These are phyloP conservation scores for Micropoecilia bifurca DNA, from an alignment of 2,797 vertebrate genomes.

Conservation along the genomic window DNA sequence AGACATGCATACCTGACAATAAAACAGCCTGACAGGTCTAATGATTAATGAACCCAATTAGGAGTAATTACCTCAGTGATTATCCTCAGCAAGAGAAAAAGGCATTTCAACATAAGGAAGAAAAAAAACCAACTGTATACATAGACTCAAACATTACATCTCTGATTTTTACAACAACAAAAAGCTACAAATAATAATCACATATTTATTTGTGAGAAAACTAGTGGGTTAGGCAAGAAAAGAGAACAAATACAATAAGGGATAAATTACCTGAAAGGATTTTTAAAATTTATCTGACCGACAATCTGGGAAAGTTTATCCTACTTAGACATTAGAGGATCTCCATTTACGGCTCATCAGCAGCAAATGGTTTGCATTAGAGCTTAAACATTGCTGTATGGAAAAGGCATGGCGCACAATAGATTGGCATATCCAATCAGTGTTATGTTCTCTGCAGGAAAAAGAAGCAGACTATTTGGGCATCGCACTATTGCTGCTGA, in stretches of 20 bases:
- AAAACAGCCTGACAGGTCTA: conserved; percentile 54
- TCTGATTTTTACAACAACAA: background rate
- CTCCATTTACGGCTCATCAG: conserved; percentile 3
- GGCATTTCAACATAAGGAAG: conserved; percentile 61
- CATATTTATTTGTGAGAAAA: conserved; percentile 30
- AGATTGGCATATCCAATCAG: conserved; percentile 6
- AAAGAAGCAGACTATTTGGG: conserved; percentile 7
- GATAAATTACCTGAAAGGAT: background rate
- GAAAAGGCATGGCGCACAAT: conserved; percentile 12
- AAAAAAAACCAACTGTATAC: conserved; percentile 32
- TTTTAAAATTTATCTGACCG: background rate
- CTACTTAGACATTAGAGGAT: conserved; percentile 14
- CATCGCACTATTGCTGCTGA: background rate
- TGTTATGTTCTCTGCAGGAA: background rate
- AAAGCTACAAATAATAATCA: conserved; percentile 31
- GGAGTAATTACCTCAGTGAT: conserved; percentile 69
- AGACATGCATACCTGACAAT: conserved; percentile 13
- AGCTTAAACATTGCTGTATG: background rate
- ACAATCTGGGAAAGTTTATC: conserved; percentile 5
- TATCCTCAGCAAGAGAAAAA: conserved; percentile 54
- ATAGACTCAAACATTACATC: background rate
- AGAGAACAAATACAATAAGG: background rate
- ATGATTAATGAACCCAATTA: conserved; percentile 79
- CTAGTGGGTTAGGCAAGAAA: background rate
- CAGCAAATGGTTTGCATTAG: background rate